A percentile compares a stretch with the other conserved stretches of the same genome.
Conservation (phyloP, 2,113 vertebrate genomes). For the Pardalotus punctatus region DNA sequence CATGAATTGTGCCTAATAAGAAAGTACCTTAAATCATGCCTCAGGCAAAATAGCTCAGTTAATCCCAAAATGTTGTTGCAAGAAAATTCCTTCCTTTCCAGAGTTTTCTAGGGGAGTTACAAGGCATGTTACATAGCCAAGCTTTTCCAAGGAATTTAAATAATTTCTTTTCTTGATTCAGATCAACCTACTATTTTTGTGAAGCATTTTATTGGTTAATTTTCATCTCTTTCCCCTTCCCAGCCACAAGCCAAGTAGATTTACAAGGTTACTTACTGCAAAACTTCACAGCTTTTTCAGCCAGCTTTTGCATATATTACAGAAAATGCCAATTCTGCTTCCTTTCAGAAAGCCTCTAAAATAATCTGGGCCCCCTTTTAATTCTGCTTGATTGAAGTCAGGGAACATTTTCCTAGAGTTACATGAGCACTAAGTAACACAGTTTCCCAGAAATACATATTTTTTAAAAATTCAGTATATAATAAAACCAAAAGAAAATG, state of each 20-base stretch:
- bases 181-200: neutral
- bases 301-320: neutral
- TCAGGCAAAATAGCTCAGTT: slow-evolving; percentile 13
- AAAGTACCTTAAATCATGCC: slow-evolving; percentile 21
- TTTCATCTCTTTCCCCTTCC: neutral
- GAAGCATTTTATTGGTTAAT: neutral
- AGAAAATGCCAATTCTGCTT: neutral
- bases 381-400: neutral
- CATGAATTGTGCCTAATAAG: neutral
- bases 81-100: slow-evolving; percentile 23
- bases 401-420: neutral
- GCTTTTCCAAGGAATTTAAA: neutral
- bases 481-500: neutral
- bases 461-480: neutral
- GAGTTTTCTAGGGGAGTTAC: neutral
- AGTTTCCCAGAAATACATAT: neutral
- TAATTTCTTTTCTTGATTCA: neutral
- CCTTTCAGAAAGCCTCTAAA: neutral
- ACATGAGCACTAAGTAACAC: neutral
- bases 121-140: neutral
- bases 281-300: neutral
- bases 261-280: neutral
- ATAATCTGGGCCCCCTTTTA: neutral
- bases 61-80: slow-evolving; percentile 39
- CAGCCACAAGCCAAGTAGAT: neutral